Evolutionary conservation across 1,140 invertebrate species (phyloP).

Genomic region (Leptonema lineaticorne): DNA sequence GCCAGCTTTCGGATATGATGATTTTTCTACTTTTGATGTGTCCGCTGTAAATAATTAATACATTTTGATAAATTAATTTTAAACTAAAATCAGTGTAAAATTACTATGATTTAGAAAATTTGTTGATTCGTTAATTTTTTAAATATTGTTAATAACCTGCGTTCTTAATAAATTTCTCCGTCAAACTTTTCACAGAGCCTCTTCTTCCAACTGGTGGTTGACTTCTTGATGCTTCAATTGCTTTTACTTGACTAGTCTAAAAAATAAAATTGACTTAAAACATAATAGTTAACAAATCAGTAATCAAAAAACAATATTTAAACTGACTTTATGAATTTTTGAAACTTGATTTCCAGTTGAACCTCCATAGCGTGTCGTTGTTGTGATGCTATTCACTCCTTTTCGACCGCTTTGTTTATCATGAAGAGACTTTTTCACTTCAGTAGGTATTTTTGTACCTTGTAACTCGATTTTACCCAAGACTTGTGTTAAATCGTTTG

Average conservation of each 20-base stretch:
- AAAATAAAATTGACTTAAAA: constrained; percentile 9
- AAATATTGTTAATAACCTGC: no score
- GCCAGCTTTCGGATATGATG: constrained; percentile 64
- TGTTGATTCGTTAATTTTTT: no score
- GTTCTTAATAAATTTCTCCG: constrained; percentile 71
- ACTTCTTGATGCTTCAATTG: constrained; percentile 25
- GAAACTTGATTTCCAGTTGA: constrained; percentile 35
- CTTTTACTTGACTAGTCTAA: constrained; percentile 28
- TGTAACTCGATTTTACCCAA: constrained; percentile 35
- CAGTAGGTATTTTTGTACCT: constrained; percentile 40
- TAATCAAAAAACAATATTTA: constrained; percentile 1
- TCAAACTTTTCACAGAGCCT: constrained; percentile 70
- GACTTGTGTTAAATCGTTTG: constrained; percentile 57
- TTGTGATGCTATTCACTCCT: constrained; percentile 42
- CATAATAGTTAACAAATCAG: constrained; percentile 8
- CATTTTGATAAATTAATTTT: neutral
- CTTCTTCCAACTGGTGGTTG: constrained; percentile 57
- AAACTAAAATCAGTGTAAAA: neutral
- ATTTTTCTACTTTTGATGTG: constrained; percentile 54
- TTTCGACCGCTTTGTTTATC: constrained; percentile 3
- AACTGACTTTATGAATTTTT: constrained; percentile 35
- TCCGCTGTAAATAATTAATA: constrained; percentile 49
- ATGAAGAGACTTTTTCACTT: constrained; percentile 2
- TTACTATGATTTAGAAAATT: neutral
- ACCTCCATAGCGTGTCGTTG: constrained; percentile 32